Percentiles rank a stretch among this genome's conserved stretches.
phyloP scores from a whole-genome alignment of 2,113 vertebrate species.

The Pungitius pungitius region DNA sequence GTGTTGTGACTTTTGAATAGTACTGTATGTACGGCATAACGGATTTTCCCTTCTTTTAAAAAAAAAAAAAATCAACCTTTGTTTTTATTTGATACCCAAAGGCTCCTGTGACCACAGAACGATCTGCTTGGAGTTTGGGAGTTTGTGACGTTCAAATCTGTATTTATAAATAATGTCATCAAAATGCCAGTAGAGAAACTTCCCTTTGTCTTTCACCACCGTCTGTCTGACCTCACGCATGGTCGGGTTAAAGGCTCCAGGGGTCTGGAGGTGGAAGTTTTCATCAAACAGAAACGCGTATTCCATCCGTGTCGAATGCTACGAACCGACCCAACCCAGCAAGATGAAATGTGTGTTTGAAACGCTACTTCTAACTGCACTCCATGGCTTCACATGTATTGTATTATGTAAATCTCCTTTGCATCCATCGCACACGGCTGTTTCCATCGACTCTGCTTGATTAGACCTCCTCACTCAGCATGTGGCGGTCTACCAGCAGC shows the following conservation, averaged over 20 bases:
- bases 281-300: neutral
- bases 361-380: neutral
- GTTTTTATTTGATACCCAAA: neutral
- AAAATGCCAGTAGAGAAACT: neutral
- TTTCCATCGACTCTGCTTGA: constrained; percentile 8
- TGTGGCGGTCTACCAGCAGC: neutral
- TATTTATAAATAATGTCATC: neutral
- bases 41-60: too few species aligned
- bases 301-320: neutral
- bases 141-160: neutral
- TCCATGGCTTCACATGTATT: neutral
- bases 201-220: neutral
- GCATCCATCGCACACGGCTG: neutral
- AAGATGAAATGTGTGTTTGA: neutral
- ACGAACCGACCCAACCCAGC: neutral
- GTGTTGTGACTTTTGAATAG: too few species aligned
- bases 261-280: neutral
- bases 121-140: neutral
- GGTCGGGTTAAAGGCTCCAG: neutral
- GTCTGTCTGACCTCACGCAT: neutral
- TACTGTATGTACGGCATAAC: neutral
- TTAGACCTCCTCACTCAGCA: neutral
- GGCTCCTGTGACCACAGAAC: too few species aligned
- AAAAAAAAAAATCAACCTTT: too few species aligned
- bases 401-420: neutral